These are phyloP conservation scores for Eupristina koningsbergeri DNA, from an alignment of 1,140 invertebrate species.

Conservation along the genomic window DNA sequence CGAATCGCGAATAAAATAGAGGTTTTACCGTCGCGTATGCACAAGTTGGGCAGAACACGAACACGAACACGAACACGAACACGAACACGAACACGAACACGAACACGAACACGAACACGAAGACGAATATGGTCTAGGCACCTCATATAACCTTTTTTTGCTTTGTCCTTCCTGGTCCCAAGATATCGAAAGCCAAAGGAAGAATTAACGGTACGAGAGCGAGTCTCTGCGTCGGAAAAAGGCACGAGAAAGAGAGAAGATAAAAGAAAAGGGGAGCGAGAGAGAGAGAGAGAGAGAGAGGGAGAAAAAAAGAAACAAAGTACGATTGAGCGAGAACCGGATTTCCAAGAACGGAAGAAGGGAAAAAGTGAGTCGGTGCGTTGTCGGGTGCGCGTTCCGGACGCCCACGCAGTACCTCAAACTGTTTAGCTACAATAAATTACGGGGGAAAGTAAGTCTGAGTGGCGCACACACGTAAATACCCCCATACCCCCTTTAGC, in stretches of 20 bases:
- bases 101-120: neutral
- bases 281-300: neutral
- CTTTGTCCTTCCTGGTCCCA: neutral
- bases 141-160: neutral
- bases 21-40: too few relatives aligned
- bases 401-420: slow-evolving; percentile 54
- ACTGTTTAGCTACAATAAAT: slow-evolving; percentile 31
- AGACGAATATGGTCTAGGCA: neutral
- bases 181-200: neutral
- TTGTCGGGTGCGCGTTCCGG: neutral
- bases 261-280: neutral
- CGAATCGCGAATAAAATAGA: neutral
- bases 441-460: slow-evolving; percentile 11
- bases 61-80: neutral
- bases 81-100: neutral
- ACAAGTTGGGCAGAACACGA: neutral
- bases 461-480: neutral
- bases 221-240: too few relatives aligned
- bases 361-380: slow-evolving; percentile 34
- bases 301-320: neutral
- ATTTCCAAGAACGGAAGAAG: slow-evolving; percentile 70
- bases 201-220: slow-evolving; percentile 6
- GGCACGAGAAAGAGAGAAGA: neutral
- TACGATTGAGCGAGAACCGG: slow-evolving; percentile 54
- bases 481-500: too few relatives aligned